Base-by-base conservation (phyloP, 2,113 vertebrate genomes). In the Calidris pugnax region DNA sequence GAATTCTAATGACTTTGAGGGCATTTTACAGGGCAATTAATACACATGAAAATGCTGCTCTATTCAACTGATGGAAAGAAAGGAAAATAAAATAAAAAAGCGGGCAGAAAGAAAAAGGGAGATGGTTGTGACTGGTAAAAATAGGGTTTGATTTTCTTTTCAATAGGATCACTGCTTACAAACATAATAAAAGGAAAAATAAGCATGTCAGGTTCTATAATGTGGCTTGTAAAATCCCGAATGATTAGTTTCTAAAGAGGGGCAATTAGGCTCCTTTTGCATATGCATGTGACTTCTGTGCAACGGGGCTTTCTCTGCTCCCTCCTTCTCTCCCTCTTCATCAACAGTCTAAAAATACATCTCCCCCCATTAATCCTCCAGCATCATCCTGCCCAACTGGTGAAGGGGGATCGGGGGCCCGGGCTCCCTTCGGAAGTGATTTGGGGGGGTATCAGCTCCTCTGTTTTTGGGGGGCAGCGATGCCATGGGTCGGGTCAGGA, bases 71-170 rank as follows among this genome's bases (percentile, higher is more conserved):
- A 92, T 60, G 87, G 92, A 95, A 93, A 96, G 95, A 95, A 95
- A 84, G 62, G 87, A 78, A 95, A 91, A 95, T 73, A 94, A 82
- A 84, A 95, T 94, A 91, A 81, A 84, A 95, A 90, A 93, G 79
- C 45, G 74, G 76, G 72, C 85, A 47, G 33, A 69, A 74, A 91
- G 95, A 77, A 94, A 87, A 96, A 93, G 90, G 83, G 97, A 97
- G 97, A 94, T 72, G 94, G 93, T 35, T 81, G 97, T 94, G 93
- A 88, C 94, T 88, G 97, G 98, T 98, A 97, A 98, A 98, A 98
- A 98, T 98, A 97, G 97, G 97, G 93, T 97, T 95, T 98, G 98
- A 98, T 98, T 98, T 98, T 97, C 98, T 97, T 98, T 98, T 97
- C 97, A 97, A 88, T 97, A 78, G 94, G 97, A 98, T 97, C 96